Percentiles rank a stretch among this genome's conserved stretches.
phyloP scores from a whole-genome alignment of 2,888 invertebrate species.

The Trachelus tabidus region DNA sequence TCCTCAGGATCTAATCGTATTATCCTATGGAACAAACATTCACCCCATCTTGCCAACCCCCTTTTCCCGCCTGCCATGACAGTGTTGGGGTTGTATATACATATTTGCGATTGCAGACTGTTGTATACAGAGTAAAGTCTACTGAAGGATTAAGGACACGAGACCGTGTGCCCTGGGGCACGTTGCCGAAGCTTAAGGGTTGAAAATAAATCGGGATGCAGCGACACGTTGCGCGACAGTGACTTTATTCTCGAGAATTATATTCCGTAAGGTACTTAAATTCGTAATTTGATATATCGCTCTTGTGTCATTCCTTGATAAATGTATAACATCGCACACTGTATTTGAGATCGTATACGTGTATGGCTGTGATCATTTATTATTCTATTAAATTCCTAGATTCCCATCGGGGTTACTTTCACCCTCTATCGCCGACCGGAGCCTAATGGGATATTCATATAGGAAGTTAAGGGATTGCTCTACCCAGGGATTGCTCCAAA shows the following conservation, averaged over 20 bases:
- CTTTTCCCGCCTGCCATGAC: neutral
- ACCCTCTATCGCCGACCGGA: constrained; percentile 1
- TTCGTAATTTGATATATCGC: neutral
- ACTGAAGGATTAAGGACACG: neutral
- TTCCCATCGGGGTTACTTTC: constrained; percentile 34
- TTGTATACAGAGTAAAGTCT: neutral
- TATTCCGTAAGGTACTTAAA: neutral
- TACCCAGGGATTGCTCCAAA: neutral
- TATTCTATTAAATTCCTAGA: constrained; percentile 59
- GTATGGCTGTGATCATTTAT: constrained; percentile 43
- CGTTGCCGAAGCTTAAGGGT: neutral
- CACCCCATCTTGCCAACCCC: neutral
- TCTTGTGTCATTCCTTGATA: neutral
- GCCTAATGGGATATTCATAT: constrained; percentile 47
- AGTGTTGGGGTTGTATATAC: neutral
- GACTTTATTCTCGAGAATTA: neutral
- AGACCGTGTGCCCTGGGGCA: neutral
- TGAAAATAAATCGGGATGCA: neutral
- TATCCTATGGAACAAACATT: neutral
- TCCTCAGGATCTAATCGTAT: neutral
- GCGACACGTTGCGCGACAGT: neutral
- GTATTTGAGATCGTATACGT: neutral
- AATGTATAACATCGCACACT: neutral
- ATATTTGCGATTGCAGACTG: neutral
- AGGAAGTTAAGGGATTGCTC: neutral